Conservation (phyloP, 2,113 vertebrate species). For the Oenanthe melanoleuca region DNA sequence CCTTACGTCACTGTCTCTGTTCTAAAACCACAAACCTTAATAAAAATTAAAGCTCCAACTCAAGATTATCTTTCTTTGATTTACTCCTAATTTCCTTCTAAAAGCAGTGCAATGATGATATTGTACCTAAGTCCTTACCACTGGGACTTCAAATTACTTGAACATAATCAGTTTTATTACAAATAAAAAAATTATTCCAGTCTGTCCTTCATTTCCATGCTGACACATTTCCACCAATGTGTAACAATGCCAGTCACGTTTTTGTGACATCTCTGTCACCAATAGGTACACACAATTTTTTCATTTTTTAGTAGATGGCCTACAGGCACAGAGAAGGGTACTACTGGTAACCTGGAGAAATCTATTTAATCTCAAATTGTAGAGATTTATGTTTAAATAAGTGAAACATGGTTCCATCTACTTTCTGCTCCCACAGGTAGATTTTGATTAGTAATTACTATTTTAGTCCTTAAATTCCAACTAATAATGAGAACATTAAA, state of each 20-base stretch:
- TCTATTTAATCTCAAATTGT: neutral
- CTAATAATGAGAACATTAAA: neutral
- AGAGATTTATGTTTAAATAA: neutral
- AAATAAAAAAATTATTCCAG: neutral
- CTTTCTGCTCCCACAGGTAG: neutral
- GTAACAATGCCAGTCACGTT: neutral
- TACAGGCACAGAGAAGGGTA: neutral
- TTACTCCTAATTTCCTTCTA: neutral
- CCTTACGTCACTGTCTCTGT: neutral
- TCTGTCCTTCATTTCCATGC: neutral
- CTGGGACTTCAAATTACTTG: neutral
- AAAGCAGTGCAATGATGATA: neutral
- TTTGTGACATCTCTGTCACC: neutral
- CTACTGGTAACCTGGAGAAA: neutral
- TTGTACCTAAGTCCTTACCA: neutral
- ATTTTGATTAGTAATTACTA: neutral
- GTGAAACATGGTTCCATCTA: neutral
- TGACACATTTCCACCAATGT: neutral
- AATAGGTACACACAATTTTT: rapidly evolving
- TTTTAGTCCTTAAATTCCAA: neutral
- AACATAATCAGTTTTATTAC: neutral
- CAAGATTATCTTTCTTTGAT: neutral
- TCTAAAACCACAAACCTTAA: neutral
- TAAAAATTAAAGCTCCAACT: neutral
- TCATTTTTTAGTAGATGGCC: neutral